Conservation (phyloP, 2,797 vertebrate genomes). For the Enteromius mattozi region DNA sequence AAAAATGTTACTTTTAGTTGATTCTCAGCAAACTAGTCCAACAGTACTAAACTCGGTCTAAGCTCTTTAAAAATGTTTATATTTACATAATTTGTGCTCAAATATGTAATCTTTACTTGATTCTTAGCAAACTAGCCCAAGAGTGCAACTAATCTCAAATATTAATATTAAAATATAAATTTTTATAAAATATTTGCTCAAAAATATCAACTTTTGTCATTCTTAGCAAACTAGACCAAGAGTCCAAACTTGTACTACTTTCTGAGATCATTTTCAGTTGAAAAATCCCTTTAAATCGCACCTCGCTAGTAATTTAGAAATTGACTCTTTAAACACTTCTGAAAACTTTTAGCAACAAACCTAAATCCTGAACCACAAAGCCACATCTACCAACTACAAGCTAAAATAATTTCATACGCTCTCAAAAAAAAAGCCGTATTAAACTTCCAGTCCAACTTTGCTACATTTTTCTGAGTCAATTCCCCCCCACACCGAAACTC, state of each 20-base stretch:
- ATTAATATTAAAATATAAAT: too few relatives aligned
- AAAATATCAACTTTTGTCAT: background rate
- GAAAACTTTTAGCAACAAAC: background rate
- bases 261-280: background rate
- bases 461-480: background rate
- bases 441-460: background rate
- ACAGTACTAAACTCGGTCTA: background rate
- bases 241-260: background rate
- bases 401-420: background rate
- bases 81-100: background rate
- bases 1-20: background rate
- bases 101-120: background rate
- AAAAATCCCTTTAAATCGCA: background rate
- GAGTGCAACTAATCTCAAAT: background rate
- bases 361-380: background rate
- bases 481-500: background rate
- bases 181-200: background rate
- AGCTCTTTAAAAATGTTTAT: background rate
- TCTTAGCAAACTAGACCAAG: background rate
- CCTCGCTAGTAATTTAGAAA: background rate
- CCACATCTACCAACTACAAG: background rate
- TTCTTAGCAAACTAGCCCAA: background rate
- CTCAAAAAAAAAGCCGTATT: background rate
- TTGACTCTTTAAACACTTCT: background rate
- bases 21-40: background rate